phyloP scores from a whole-genome alignment of 2,797 vertebrate genomes.

The Hipposideros larvatus region DNA sequence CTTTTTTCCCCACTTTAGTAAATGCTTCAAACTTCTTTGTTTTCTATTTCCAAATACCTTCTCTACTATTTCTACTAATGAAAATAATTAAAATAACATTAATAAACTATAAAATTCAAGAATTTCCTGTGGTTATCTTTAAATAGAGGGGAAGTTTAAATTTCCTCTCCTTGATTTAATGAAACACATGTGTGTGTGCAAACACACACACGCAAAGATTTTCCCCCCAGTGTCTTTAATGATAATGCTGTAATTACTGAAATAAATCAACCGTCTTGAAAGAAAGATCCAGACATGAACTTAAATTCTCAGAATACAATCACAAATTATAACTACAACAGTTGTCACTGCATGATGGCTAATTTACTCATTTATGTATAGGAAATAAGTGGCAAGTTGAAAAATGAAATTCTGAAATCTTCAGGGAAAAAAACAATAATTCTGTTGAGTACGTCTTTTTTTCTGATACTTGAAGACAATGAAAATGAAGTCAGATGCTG shows the following conservation, averaged over 20 bases:
- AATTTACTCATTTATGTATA: conserved; percentile 31
- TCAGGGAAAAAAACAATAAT: conserved; percentile 8
- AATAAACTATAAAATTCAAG: conserved; percentile 64
- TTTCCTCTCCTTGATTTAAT: conserved; percentile 70
- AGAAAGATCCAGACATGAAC: conserved; percentile 37
- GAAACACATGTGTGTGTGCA: conserved; percentile 30
- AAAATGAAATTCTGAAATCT: conserved; percentile 33
- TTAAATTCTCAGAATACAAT: conserved; percentile 51
- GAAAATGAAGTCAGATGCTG: background rate
- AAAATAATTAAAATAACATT: conserved; percentile 70
- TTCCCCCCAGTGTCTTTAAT: background rate
- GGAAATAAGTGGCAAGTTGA: conserved; percentile 42
- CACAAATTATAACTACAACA: conserved; percentile 2
- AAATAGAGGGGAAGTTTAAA: conserved; percentile 58
- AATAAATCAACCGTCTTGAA: conserved; percentile 48
- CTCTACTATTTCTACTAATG: conserved; percentile 50
- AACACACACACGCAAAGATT: background rate
- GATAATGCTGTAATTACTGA: conserved; percentile 45
- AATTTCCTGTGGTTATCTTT: conserved; percentile 53
- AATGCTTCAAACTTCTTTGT: background rate
- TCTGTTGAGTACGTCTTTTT: background rate
- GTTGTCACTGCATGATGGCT: background rate
- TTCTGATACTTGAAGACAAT: background rate
- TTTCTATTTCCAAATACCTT: conserved; percentile 62
- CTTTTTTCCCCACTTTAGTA: background rate